phyloP scores from a whole-genome alignment of 2,797 vertebrate genomes.

The Mus spretus region DNA sequence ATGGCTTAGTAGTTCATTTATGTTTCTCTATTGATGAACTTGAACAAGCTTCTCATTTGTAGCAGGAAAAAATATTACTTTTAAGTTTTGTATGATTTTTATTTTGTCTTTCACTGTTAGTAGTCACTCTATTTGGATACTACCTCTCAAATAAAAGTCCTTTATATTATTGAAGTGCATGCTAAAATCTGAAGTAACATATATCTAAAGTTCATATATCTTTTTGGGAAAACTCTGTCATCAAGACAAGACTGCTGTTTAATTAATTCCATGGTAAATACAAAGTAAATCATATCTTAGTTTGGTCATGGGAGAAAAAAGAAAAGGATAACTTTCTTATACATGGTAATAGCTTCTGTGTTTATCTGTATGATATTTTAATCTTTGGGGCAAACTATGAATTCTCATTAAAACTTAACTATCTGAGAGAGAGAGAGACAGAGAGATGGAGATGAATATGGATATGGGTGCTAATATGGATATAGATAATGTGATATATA shows the following conservation, averaged over 20 bases:
- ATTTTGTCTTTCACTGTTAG: not conserved
- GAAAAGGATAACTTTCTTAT: not conserved
- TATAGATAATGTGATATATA: too few species aligned
- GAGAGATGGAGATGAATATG: too few species aligned
- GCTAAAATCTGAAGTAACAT: not conserved
- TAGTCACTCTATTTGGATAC: not conserved
- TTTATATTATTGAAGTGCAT: constrained; percentile 14
- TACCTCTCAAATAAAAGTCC: not conserved
- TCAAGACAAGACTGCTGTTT: not conserved
- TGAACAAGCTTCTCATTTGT: not conserved
- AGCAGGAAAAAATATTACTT: not conserved
- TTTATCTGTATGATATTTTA: not conserved
- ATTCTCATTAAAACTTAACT: too few species aligned
- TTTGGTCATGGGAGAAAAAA: not conserved
- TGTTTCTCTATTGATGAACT: not conserved
- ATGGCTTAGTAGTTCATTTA: not conserved
- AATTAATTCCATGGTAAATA: not conserved
- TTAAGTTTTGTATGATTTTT: not conserved
- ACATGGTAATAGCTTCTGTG: fast-evolving
- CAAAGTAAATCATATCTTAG: not conserved
- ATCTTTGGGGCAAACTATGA: not conserved
- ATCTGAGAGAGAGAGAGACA: too few species aligned
- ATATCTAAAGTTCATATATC: not conserved
- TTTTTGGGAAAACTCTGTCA: not conserved
- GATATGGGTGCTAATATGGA: too few species aligned